Conservation (phyloP, 2,888 invertebrate genomes). For the Limnephilus marmoratus region DNA sequence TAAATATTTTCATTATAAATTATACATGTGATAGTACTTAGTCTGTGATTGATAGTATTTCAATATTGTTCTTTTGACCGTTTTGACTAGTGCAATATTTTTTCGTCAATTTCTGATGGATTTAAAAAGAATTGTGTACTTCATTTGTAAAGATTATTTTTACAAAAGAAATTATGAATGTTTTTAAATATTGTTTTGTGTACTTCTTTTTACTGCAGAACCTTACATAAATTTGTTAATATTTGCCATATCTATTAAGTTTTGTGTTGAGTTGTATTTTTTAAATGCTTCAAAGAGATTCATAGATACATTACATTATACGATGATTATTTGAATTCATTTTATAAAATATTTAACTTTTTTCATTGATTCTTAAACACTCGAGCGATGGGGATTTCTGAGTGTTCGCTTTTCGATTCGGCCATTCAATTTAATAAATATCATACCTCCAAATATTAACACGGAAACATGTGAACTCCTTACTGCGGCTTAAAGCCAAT, state of each 20-base stretch:
- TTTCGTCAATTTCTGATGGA: background rate
- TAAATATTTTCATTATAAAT: conserved; percentile 46
- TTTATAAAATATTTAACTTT: background rate
- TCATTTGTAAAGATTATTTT: conserved; percentile 12
- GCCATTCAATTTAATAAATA: no score
- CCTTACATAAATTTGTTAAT: background rate
- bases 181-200: background rate
- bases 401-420: no score
- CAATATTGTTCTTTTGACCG: conserved; percentile 18
- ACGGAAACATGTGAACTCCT: no score
- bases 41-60: conserved; percentile 45
- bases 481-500: no score
- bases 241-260: conserved; percentile 20
- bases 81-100: background rate
- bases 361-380: background rate
- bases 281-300: background rate
- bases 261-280: background rate
- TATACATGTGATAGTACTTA: conserved; percentile 47
- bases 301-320: background rate
- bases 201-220: background rate
- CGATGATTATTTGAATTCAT: background rate
- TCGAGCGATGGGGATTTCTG: background rate
- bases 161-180: background rate
- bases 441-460: no score
- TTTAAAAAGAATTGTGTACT: background rate